These are phyloP conservation scores for Philopotamus ludificatus DNA, from an alignment of 1,140 invertebrate species.

Conservation along the genomic window DNA sequence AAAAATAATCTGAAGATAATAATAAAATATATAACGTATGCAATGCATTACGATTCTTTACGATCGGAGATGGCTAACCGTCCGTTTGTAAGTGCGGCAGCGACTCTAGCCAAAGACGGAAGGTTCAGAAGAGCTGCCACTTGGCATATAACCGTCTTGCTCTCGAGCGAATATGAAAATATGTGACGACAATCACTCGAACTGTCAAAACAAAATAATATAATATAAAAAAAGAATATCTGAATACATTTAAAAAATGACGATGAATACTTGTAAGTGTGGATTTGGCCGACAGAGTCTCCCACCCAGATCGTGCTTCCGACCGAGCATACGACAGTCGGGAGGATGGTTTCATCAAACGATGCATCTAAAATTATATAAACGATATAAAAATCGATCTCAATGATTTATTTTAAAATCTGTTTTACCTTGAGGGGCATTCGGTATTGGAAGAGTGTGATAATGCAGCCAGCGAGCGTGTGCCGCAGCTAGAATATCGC, in stretches of 20 bases:
- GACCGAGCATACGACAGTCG: conserved; percentile 68
- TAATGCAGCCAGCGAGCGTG: conserved; percentile 35
- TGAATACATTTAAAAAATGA: conserved; percentile 18
- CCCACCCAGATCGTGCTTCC: conserved; percentile 80
- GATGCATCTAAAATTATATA: conserved; percentile 26
- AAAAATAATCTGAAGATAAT: conserved; percentile 64
- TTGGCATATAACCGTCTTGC: conserved; percentile 53
- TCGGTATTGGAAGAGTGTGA: conserved; percentile 30
- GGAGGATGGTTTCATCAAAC: conserved; percentile 56
- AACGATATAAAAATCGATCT: not conserved
- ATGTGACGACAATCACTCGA: conserved; percentile 56
- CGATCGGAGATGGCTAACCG: too few species aligned
- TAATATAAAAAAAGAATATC: conserved; percentile 10
- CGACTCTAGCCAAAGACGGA: conserved; percentile 63
- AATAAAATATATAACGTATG: conserved; percentile 1
- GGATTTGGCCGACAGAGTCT: conserved; percentile 76
- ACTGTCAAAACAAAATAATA: conserved; percentile 44
- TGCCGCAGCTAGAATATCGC: conserved; percentile 34
- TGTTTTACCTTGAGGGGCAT: not conserved
- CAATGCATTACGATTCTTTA: too few species aligned
- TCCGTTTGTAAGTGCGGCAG: conserved; percentile 71
- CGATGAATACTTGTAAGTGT: conserved; percentile 69
- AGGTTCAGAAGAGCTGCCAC: conserved; percentile 67
- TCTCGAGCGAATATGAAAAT: conserved; percentile 61
- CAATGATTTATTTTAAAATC: not conserved